phyloP scores from a whole-genome alignment of 2,888 invertebrate species.

The Saturnia japonica region DNA sequence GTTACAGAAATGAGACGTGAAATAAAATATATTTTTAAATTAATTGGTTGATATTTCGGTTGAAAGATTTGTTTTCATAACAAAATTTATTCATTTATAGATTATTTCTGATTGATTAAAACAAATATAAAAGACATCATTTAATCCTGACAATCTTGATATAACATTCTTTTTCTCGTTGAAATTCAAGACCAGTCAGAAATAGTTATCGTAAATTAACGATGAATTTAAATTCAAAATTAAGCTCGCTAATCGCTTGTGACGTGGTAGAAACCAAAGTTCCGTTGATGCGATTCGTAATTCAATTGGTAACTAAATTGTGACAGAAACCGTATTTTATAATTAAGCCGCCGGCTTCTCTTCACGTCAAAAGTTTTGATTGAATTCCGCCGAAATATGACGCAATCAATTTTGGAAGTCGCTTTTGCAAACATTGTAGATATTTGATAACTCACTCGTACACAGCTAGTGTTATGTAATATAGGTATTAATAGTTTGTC shows the following conservation, averaged over 20 bases:
- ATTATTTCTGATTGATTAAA: too few species aligned
- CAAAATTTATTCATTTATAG: too few species aligned
- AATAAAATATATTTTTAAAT: too few species aligned
- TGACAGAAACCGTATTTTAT: conserved; percentile 24
- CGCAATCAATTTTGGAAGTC: conserved; percentile 1
- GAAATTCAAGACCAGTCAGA: background rate
- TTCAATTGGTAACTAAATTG: conserved; percentile 31
- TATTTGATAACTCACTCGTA: background rate
- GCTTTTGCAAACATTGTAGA: background rate
- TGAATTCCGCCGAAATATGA: conserved; percentile 17
- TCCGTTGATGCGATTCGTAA: conserved; percentile 33
- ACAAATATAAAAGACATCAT: too few species aligned
- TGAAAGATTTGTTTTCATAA: too few species aligned
- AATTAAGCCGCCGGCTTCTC: conserved; percentile 18
- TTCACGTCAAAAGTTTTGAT: conserved; percentile 18
- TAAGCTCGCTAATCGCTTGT: conserved; percentile 4
- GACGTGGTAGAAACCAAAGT: background rate
- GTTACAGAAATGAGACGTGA: too few species aligned
- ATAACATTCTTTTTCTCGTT: background rate
- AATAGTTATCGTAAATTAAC: background rate
- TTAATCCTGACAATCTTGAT: background rate
- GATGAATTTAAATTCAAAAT: background rate
- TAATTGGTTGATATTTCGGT: too few species aligned
- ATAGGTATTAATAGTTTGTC: background rate
- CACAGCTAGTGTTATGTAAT: background rate